Evolutionary conservation across 2,797 vertebrate species (phyloP), one percentile per base, ranked within the genome.

Genomic region (Melanotaenia nigrans): DNA sequence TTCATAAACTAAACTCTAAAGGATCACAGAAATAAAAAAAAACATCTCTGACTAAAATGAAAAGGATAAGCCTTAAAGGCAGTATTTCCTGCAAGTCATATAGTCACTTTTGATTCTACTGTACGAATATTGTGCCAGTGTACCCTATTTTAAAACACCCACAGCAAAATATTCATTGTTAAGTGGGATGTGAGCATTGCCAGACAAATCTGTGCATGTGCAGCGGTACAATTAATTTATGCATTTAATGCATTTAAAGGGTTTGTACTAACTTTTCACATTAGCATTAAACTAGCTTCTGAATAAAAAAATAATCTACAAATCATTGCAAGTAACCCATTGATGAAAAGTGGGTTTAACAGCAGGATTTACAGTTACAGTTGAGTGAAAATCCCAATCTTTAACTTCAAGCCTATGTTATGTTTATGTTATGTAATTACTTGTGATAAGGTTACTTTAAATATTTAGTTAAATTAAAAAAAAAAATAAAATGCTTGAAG

Each of bases 141-240:
- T 6, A 4, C 20, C 65, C 25, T 55, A 20, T 71, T 47, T 77
- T 75, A 55, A 35, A 72, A 57, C 65, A 71, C 42, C 16, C 6
- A 16, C 13, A 56, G 22, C 53, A 68, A 75, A 79, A 82, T 84
- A 78, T 78, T 78, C 51, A 72, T 74, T 62, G 64, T 67, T 73
- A 61, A 77, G 78, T 78, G 63, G 47, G 67, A 74, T 32, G 49
- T 59, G 25, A 76, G 70, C 73, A 78, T 85, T 72, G 66, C 58
- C 35, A 67, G 72, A 59, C 73, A 77, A 33, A 57, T 65, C 45
- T 70, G n/a, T 65, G 68, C 30, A 53, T 55, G 25, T 79, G 65
- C 35, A 77, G 70, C 78, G 64, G 74, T 49, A 20, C 1, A 18
- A 30, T 8, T 64, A 70, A 78, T 73, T 58, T 20, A 63, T 22